phyloP scores from a whole-genome alignment of 2,113 vertebrate genomes.

The Verasper variegatus region DNA sequence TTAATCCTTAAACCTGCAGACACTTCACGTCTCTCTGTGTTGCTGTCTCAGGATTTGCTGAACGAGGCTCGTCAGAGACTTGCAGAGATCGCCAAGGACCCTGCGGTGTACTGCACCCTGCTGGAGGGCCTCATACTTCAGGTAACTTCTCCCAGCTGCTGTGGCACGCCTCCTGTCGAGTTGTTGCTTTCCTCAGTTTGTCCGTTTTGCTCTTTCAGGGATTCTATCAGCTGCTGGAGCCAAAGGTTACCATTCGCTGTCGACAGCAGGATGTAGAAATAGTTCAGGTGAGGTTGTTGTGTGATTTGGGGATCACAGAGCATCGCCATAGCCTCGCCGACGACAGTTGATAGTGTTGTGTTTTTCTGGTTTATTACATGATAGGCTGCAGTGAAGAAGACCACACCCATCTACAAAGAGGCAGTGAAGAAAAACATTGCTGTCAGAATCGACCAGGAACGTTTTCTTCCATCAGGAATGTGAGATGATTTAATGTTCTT shows the following conservation, averaged over 20 bases:
- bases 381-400: constrained; percentile 89
- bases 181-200: neutral
- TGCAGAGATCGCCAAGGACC: constrained; percentile 87
- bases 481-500: constrained; percentile 73
- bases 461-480: constrained; percentile 89
- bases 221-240: constrained; percentile 93
- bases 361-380: neutral
- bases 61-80: constrained; percentile 90
- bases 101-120: constrained; percentile 85
- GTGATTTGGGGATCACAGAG: too few species aligned
- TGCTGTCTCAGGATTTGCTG: constrained; percentile 87
- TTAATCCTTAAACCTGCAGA: too few species aligned
- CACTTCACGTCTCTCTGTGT: neutral
- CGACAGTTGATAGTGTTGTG: neutral
- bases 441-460: constrained; percentile 88
- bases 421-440: constrained; percentile 87
- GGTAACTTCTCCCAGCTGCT: constrained; percentile 74
- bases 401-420: constrained; percentile 89
- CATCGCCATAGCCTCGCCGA: too few species aligned
- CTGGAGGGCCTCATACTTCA: constrained; percentile 93
- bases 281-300: constrained; percentile 86
- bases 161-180: neutral
- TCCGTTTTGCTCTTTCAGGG: constrained; percentile 80
- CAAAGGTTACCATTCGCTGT: constrained; percentile 89
- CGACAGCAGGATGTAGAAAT: constrained; percentile 89